These are phyloP conservation scores for Drosophila anomalipes DNA, from an alignment of 2,888 invertebrate species.

Conservation along the genomic window DNA sequence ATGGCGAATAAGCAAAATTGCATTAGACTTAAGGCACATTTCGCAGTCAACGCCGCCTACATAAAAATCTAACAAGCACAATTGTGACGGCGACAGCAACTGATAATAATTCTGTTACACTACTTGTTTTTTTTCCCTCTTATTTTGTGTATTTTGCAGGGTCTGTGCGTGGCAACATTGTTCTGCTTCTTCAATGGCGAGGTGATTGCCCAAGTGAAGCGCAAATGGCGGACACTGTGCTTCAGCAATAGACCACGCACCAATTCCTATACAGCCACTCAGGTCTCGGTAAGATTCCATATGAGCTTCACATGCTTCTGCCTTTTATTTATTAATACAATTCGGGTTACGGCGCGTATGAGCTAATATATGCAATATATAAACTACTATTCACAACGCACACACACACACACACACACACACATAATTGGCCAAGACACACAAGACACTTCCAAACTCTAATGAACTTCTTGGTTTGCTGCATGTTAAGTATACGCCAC, in stretches of 20 bases:
- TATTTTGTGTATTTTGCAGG: conserved; percentile 86
- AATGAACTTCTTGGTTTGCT: conserved; percentile 16
- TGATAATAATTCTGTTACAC: conserved; percentile 20
- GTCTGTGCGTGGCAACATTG: conserved; percentile 95
- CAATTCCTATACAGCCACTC: conserved; percentile 94
- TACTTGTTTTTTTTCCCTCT: background rate
- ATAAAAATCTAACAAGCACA: conserved; percentile 43
- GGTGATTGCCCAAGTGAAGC: conserved; percentile 94
- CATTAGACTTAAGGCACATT: conserved; percentile 40
- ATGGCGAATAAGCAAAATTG: conserved; percentile 62
- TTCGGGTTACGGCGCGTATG: conserved; percentile 66
- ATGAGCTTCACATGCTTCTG: conserved; percentile 69
- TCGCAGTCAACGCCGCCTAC: conserved; percentile 2
- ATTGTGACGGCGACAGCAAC: conserved; percentile 18
- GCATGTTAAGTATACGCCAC: conserved; percentile 43
- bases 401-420: conserved; percentile 5
- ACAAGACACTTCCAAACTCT: conserved; percentile 1
- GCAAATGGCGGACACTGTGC: conserved; percentile 91
- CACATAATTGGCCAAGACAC: conserved; percentile 11
- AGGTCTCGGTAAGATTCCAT: conserved; percentile 92
- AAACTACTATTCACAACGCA: conserved; percentile 5
- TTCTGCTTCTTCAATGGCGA: conserved; percentile 98
- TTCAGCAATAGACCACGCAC: conserved; percentile 90
- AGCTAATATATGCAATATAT: conserved; percentile 47
- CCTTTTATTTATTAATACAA: conserved; percentile 16